A percentile compares a stretch with the other conserved stretches of the same genome.
Evolutionary conservation across 2,888 invertebrate genomes (phyloP).

Genomic region (Diarsia dahlii): DNA sequence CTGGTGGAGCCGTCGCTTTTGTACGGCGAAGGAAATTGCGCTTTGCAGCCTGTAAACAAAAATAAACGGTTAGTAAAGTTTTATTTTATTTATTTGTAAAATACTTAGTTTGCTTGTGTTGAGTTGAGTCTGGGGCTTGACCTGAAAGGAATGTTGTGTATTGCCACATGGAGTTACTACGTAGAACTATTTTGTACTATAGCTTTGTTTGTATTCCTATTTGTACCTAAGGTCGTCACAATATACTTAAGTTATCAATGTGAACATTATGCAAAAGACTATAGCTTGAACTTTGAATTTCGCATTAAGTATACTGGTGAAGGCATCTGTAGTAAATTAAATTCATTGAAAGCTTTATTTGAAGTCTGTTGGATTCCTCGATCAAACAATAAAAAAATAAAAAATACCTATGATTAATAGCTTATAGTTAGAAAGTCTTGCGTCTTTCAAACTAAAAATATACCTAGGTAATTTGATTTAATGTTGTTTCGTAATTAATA

Average conservation of each 20-base stretch:
- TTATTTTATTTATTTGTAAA: slow-evolving; percentile 30
- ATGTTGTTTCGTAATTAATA: neutral
- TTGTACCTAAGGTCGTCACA: slow-evolving; percentile 54
- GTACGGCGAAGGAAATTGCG: slow-evolving; percentile 86
- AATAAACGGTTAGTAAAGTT: slow-evolving; percentile 60
- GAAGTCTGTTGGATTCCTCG: neutral
- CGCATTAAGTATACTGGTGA: slow-evolving; percentile 53
- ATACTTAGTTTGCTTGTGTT: slow-evolving; percentile 21
- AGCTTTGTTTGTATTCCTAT: slow-evolving; percentile 40
- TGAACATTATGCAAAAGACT: slow-evolving; percentile 41
- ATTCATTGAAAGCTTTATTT: slow-evolving; percentile 11
- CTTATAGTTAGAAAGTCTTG: neutral
- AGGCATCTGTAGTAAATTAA: slow-evolving; percentile 36
- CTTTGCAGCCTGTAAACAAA: slow-evolving; percentile 77
- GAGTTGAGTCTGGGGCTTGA: slow-evolving; percentile 33
- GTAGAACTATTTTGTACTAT: slow-evolving; percentile 20
- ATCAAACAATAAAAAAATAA: too few species aligned
- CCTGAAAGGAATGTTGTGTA: slow-evolving; percentile 61
- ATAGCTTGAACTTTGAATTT: slow-evolving; percentile 52
- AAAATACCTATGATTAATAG: neutral
- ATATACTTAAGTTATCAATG: slow-evolving; percentile 44
- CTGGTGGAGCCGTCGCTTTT: slow-evolving; percentile 82
- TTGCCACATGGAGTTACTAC: slow-evolving; percentile 31
- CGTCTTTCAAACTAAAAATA: neutral
- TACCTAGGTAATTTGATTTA: neutral